Evolutionary conservation across 2,888 invertebrate genomes (phyloP).

Genomic region (Lymantria monacha): DNA sequence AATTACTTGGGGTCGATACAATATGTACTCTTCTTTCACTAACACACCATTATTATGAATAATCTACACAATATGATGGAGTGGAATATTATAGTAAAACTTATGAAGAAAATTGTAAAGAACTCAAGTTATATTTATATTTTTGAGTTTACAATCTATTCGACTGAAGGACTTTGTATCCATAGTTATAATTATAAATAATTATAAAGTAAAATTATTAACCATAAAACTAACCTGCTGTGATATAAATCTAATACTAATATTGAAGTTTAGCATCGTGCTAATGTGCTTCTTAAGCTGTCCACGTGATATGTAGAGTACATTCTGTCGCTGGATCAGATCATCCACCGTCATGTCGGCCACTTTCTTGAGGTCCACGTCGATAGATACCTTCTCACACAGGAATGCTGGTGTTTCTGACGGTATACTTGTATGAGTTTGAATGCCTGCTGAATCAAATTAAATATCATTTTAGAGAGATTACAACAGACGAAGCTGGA

Average conservation of each 20-base stretch:
- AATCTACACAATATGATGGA: no score
- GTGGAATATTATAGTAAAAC: no score
- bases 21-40: no score
- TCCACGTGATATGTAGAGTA: slow-evolving; percentile 92
- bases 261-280: slow-evolving; percentile 94
- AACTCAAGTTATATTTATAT: no score
- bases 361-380: slow-evolving; percentile 94
- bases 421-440: slow-evolving; percentile 74
- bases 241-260: slow-evolving; percentile 94
- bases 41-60: no score
- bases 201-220: no score
- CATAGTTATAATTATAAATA: no score
- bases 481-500: no score
- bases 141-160: no score
- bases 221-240: slow-evolving; percentile 85
- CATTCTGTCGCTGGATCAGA: slow-evolving; percentile 90
- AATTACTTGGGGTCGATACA: no score
- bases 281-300: slow-evolving; percentile 95
- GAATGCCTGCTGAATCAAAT: slow-evolving; percentile 45
- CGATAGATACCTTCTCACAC: slow-evolving; percentile 94
- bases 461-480: not conserved
- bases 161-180: no score
- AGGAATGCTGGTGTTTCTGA: slow-evolving; percentile 93
- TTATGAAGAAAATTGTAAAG: no score
- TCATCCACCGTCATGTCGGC: slow-evolving; percentile 94